Base-by-base conservation (phyloP, 2,797 vertebrate species). In the Serranus cabrilla region DNA sequence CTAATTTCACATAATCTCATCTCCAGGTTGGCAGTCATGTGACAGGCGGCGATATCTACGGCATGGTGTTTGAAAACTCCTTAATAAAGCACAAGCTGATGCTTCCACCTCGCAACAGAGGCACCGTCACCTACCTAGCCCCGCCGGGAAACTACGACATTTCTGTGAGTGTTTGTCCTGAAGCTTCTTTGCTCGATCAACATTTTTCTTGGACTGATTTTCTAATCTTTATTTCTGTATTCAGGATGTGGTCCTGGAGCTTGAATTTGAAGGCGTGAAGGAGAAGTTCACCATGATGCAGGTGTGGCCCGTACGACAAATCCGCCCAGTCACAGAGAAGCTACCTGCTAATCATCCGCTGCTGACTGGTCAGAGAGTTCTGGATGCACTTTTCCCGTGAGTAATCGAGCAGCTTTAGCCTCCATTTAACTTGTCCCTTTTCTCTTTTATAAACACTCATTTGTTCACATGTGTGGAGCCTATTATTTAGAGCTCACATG, bases 251-350 rank as follows among this genome's bases (percentile, higher is more conserved):
- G 97, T 99, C 67, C 88, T 99, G 78, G 98, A 99, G 89, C 95
- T 99, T 47, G 98, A 99, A 78, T 99, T 99, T 91, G 98, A 99
- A 91, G 96, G 97, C 0, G 76, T 98, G 60, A 99, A 99, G 87
- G 98, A 99, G 82, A 99, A 99, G 92, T 98, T 98, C 87, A 97
- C 94, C 18, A 99, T 99, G 97, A 87, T 99, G 74, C 98, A 99
- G 86, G 93, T 99, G 12, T 99, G 98, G 98, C 98, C 98, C 0
- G 98, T 99, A 4, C 96, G 98, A 76, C 97, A 99, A 71, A 74
- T 99, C 11, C 96, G 98, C 9, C 98, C 98, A 0, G 98, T 99
- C 66, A 98, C 98, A 0, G 98, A 99, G 92, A 99, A 99, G 82
- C 92, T 99, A 20, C 98, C 98, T 0, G 97, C 98, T 47, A 99